A percentile compares a stretch with the other conserved stretches of the same genome.
Evolutionary conservation across 2,113 vertebrate species (phyloP).

Genomic region (Hydrochoerus hydrochaeris): DNA sequence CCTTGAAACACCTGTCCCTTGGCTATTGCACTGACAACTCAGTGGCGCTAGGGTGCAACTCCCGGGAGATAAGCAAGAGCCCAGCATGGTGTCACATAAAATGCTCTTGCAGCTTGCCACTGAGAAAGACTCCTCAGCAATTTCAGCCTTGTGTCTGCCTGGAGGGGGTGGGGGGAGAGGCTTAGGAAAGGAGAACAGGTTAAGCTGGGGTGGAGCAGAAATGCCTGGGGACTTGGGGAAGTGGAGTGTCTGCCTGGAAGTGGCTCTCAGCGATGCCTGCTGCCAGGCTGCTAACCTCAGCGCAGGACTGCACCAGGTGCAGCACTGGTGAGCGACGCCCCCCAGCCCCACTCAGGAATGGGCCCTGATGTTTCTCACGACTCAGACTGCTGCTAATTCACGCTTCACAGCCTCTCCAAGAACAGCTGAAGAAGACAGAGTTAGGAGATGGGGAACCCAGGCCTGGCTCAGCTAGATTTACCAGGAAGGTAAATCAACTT

Average conservation of each 20-base stretch:
- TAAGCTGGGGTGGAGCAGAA: neutral
- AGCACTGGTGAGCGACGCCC: neutral
- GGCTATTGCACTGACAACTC: no score
- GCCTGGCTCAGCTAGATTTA: neutral
- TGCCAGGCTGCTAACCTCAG: neutral
- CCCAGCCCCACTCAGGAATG: neutral
- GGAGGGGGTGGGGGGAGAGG: neutral
- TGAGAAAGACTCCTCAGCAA: neutral
- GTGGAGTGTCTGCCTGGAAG: neutral
- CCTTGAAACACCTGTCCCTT: neutral
- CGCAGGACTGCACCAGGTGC: neutral
- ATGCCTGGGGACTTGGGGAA: neutral
- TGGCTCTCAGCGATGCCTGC: neutral
- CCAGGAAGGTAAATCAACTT: neutral
- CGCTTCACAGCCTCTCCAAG: neutral
- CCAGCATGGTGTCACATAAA: neutral
- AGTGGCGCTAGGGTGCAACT: neutral
- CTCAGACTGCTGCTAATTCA: neutral
- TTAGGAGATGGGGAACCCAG: neutral
- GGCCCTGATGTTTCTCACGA: neutral
- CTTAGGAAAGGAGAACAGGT: neutral
- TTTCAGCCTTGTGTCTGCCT: neutral
- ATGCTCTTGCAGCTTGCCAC: neutral
- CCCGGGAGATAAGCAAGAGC: neutral
- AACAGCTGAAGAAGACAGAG: neutral